Conservation (phyloP, 2,113 vertebrate species). For the Neogale vison region DNA sequence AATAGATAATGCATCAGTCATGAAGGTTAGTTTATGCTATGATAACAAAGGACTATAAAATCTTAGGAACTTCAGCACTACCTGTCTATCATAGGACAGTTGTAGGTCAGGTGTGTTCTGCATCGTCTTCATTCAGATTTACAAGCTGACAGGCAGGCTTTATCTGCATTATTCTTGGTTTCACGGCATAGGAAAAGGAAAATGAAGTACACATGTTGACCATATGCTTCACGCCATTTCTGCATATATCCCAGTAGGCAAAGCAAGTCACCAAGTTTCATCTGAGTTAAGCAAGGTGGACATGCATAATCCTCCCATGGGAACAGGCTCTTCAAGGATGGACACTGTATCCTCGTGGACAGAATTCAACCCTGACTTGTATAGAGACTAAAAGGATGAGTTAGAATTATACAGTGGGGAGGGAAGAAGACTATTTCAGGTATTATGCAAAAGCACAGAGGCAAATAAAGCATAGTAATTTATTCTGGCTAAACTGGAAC, state of each 20-base stretch:
- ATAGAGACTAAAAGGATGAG: neutral
- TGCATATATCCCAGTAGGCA: neutral
- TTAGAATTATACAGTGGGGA: neutral
- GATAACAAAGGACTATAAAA: neutral
- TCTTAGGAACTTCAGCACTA: neutral
- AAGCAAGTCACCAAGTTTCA: neutral
- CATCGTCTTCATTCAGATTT: too few relatives aligned
- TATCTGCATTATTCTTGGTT: neutral
- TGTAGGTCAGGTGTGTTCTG: accelerated
- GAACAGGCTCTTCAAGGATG: neutral
- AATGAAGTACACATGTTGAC: too few relatives aligned
- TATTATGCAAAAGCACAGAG: neutral
- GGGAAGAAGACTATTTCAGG: neutral
- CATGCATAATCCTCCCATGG: too few relatives aligned
- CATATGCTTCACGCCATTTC: neutral
- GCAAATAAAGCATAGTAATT: neutral
- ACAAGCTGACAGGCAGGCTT: neutral
- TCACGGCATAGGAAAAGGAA: neutral
- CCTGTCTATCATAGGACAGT: accelerated
- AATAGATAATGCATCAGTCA: neutral
- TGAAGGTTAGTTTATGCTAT: neutral
- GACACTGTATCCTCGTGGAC: neutral
- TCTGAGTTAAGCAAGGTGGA: neutral
- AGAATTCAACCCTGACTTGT: neutral
- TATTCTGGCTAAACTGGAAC: neutral